Evolutionary conservation across 1,140 invertebrate genomes (phyloP).

Genomic region (Druon quercuslanigerum): DNA sequence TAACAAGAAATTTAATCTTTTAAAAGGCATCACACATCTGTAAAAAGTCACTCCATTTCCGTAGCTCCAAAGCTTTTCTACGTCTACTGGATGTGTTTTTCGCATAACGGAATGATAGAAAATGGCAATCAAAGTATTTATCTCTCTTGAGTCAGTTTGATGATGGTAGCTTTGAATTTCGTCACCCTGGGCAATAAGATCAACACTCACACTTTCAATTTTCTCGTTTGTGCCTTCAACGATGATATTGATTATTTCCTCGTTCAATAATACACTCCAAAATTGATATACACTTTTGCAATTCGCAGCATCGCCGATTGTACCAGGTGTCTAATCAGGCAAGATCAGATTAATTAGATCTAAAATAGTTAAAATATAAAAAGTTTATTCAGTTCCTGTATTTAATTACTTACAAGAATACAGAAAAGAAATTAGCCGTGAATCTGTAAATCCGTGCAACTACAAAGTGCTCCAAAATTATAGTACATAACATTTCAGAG

Average conservation of each 20-base stretch:
- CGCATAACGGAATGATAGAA: constrained; percentile 37
- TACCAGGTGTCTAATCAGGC: constrained; percentile 30
- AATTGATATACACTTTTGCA: constrained; percentile 25
- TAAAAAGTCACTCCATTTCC: constrained; percentile 45
- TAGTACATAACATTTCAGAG: no score
- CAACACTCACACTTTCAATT: constrained; percentile 30
- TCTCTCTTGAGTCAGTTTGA: constrained; percentile 33
- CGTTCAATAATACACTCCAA: constrained; percentile 24
- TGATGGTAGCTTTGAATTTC: constrained; percentile 35
- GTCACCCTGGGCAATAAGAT: constrained; percentile 6
- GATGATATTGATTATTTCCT: neutral
- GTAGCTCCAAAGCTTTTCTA: constrained; percentile 32
- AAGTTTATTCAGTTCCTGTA: no score
- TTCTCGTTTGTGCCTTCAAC: constrained; percentile 24
- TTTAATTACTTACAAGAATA: no score
- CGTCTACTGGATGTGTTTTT: constrained; percentile 29
- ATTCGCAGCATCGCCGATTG: constrained; percentile 22
- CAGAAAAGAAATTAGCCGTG: no score
- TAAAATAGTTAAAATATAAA: neutral
- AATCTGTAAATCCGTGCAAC: no score
- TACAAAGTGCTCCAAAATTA: no score
- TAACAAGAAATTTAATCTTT: constrained; percentile 49
- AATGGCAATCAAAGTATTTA: constrained; percentile 31
- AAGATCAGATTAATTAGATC: neutral
- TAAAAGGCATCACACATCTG: constrained; percentile 55